Evolutionary conservation across 1,140 invertebrate genomes (phyloP), one percentile per base, ranked within the genome.

Genomic region (Drosophila sulfurigaster): DNA sequence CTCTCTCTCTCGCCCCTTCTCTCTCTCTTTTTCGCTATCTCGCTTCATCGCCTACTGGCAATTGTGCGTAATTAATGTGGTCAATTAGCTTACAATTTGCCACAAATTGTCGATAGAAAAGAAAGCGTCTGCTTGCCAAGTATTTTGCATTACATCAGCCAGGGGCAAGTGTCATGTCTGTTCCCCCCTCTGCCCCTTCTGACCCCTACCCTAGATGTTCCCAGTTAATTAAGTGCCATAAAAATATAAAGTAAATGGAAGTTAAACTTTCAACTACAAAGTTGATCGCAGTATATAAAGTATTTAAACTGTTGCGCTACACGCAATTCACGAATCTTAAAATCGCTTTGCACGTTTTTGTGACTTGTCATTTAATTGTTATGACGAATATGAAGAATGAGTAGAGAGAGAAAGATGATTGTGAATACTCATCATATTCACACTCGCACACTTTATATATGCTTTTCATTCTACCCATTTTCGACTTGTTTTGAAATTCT

Each of bases 51-150:
- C 4, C 15, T 7, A 7, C 6, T 46, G 56, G 48, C 81, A 81
- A 78, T 86, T 86, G 82, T 75, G 65, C 69, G 43, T 88, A 88
- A 89, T 89, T 88, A 89, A 88, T 88, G 80, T 62, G 51, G 59
- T 64, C 79, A 88, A 88, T 88, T 88, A 88, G 70, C 78, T 83
- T 49, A 54, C 58, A 78, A 89, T 79, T 59, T 32, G 15, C 49
- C 5, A 20, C 58, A n/a, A 45, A 69, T 57, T 57, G 32, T 41
- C 54, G 48, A 51, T 16, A 58, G 45, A 15, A 32, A 74, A 58
- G 16, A 38, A 52, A 54, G 5, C 28, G 8, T n/a, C 20, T 28
- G 25, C 10, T 11, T 30, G 49, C 10, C 20, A 51, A 51, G 25
- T 28, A 51, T 28, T 51, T 25, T 10, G 20, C 16, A 49, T 25